A percentile compares a stretch with the other conserved stretches of the same genome.
phyloP scores from a whole-genome alignment of 2,113 vertebrate genomes.

The Pseudolaguvia tuberculata region DNA sequence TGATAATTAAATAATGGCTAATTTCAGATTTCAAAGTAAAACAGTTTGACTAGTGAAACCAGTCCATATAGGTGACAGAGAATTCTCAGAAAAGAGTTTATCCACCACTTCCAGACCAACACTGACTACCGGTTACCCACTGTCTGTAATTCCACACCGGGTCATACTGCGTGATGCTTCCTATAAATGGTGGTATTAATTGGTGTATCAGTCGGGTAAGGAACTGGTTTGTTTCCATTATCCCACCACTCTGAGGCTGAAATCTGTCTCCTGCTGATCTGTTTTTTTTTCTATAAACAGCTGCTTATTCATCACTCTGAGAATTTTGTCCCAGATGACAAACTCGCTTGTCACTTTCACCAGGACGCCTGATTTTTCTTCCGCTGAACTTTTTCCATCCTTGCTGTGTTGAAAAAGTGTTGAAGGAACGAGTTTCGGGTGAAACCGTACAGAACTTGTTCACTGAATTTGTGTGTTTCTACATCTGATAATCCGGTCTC shows the following conservation, averaged over 20 bases:
- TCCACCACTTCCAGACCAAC: too few relatives aligned
- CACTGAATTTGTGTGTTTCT: slow-evolving; percentile 34
- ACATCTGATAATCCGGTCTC: too few relatives aligned
- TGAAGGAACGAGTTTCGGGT: slow-evolving; percentile 31
- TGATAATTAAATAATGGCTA: too few relatives aligned
- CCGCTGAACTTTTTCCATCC: background rate
- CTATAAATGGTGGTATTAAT: background rate
- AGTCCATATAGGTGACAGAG: too few relatives aligned
- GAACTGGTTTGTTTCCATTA: background rate
- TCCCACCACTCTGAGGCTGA: background rate
- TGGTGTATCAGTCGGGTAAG: background rate
- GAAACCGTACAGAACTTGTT: slow-evolving; percentile 28
- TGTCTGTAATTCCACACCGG: too few relatives aligned
- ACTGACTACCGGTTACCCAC: too few relatives aligned
- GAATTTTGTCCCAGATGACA: slow-evolving; percentile 8
- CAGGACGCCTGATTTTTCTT: background rate
- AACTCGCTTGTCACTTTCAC: slow-evolving; percentile 2
- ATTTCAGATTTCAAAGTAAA: too few relatives aligned
- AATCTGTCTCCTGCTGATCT: background rate
- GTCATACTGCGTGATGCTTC: background rate
- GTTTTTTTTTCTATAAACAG: slow-evolving; percentile 17
- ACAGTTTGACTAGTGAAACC: too few relatives aligned
- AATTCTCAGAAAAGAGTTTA: too few relatives aligned
- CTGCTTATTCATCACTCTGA: slow-evolving; percentile 1
- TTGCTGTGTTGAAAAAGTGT: background rate